Conservation (phyloP, 30 jellyfish, hydroid and myxozoan genomes). For the Morbakka virulenta region DNA sequence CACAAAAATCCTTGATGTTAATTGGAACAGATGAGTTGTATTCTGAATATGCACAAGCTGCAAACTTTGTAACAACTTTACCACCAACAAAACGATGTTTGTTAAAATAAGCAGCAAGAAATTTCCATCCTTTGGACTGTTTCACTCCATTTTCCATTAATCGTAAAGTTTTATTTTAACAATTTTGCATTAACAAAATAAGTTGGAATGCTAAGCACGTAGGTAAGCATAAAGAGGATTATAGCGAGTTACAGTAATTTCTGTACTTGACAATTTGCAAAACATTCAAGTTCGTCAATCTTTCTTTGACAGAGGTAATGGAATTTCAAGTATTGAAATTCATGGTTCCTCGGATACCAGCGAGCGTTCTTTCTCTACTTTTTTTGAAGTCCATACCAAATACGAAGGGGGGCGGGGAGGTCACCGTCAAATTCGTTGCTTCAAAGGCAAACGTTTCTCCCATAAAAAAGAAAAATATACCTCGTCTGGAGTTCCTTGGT, state of each 20-base stretch:
- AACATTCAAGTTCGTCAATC: neutral
- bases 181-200: slow-evolving; percentile 36
- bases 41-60: neutral
- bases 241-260: neutral
- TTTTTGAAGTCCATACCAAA: slow-evolving; percentile 29
- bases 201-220: too few species aligned
- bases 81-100: slow-evolving; percentile 5
- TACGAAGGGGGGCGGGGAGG: slow-evolving; percentile 49
- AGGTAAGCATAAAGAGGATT: neutral
- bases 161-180: slow-evolving; percentile 13
- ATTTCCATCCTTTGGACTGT: slow-evolving; percentile 22
- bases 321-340: slow-evolving; percentile 1
- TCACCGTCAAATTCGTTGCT: slow-evolving; percentile 14
- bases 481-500: slow-evolving; percentile 54
- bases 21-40: neutral
- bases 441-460: slow-evolving; percentile 69
- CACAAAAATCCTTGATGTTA: neutral
- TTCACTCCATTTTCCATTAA: neutral
- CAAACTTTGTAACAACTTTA: neutral
- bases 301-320: neutral
- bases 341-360: slow-evolving; percentile 75
- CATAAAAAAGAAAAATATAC: slow-evolving; percentile 19
- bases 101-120: too few species aligned
- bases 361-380: slow-evolving; percentile 36
- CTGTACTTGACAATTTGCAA: neutral